Evolutionary conservation across 2,113 vertebrate species (phyloP).

Genomic region (Abramis brama): DNA sequence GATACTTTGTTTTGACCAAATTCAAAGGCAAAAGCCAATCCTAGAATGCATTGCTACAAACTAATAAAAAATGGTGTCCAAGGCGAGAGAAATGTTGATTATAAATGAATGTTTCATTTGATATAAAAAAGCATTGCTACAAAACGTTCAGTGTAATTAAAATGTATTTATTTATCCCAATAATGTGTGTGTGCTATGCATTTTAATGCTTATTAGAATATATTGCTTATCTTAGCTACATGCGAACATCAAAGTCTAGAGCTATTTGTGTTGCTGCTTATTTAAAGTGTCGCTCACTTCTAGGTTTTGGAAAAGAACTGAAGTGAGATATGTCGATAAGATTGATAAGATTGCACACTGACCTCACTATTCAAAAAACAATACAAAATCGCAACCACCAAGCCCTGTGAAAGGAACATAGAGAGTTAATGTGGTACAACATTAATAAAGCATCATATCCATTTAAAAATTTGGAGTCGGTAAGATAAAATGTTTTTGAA

Average conservation of each 20-base stretch:
- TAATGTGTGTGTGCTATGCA: background rate
- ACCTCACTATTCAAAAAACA: slow-evolving; percentile 94
- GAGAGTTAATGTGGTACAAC: background rate
- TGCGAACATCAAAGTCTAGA: background rate
- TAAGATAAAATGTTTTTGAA: background rate
- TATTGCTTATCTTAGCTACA: too few species aligned
- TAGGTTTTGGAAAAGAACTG: background rate
- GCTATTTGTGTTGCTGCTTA: background rate
- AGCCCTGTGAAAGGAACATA: slow-evolving; percentile 72
- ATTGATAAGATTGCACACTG: slow-evolving; percentile 59
- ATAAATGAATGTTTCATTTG: background rate
- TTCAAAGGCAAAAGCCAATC: background rate
- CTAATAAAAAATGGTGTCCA: background rate
- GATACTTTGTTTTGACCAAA: background rate
- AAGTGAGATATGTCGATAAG: background rate
- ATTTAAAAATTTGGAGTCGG: background rate
- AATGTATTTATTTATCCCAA: background rate
- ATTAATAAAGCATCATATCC: background rate
- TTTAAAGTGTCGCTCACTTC: background rate
- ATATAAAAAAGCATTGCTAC: background rate
- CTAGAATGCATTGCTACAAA: background rate
- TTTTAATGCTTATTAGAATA: background rate
- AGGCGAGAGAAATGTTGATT: background rate
- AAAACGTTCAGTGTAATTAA: background rate
- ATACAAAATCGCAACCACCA: slow-evolving; percentile 88